Conservation (phyloP, 2,113 vertebrate genomes). For the Pelodiscus sinensis region DNA sequence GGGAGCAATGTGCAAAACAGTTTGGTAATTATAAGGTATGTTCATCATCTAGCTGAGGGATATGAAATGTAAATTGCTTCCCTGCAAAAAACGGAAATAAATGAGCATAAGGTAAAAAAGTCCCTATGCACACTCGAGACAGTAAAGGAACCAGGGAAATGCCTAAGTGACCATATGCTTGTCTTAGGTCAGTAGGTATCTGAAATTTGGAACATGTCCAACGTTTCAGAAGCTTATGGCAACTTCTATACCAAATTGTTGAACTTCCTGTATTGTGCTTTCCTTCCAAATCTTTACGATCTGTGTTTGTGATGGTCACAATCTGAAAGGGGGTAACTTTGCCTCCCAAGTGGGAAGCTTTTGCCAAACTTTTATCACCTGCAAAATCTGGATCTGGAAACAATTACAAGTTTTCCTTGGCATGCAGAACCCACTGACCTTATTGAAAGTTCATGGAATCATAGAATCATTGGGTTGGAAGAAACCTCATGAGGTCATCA, state of each 20-base stretch:
- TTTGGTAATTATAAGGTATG: neutral
- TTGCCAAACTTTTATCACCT: neutral
- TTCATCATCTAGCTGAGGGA: neutral
- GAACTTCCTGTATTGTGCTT: neutral
- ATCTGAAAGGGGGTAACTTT: neutral
- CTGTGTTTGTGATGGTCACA: neutral
- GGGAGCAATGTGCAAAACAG: neutral
- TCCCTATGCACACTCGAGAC: neutral
- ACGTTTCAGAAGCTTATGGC: neutral
- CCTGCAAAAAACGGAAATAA: neutral
- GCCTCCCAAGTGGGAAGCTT: neutral
- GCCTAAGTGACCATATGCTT: neutral
- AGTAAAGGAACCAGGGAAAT: neutral
- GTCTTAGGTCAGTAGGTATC: neutral
- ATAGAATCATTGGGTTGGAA: too few species aligned
- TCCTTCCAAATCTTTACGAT: accelerated
- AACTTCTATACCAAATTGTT: neutral
- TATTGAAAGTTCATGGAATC: neutral
- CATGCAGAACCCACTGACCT: neutral
- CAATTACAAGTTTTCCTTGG: neutral
- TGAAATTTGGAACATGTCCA: neutral
- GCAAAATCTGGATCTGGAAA: neutral
- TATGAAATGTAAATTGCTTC: neutral
- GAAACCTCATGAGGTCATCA: too few species aligned
- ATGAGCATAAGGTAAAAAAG: neutral